A percentile compares a stretch with the other conserved stretches of the same genome.
Conservation (phyloP, 1,140 invertebrate species). For the Micrasema longulum region DNA sequence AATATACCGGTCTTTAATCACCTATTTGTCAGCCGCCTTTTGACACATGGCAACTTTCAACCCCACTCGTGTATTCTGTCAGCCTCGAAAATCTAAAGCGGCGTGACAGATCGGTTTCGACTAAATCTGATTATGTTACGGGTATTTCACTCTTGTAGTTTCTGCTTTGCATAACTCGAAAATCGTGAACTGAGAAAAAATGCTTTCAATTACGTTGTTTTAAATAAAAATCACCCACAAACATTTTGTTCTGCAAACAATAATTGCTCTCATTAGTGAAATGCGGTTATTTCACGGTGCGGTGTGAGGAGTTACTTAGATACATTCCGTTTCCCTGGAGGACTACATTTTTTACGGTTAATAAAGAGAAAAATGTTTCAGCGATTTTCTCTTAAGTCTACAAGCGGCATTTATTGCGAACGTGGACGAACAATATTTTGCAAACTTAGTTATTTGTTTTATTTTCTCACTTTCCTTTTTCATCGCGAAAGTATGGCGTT, state of each 20-base stretch:
- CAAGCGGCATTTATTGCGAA: conserved; percentile 31
- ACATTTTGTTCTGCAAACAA: background rate
- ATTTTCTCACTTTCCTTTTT: conserved; percentile 31
- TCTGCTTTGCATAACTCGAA: no score
- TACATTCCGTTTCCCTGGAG: no score
- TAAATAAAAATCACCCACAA: background rate
- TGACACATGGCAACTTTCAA: conserved; percentile 40
- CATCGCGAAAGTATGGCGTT: conserved; percentile 27
- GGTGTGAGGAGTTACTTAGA: no score
- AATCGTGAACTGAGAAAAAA: no score
- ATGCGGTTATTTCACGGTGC: no score
- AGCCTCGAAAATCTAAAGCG: background rate
- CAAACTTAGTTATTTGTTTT: conserved; percentile 30
- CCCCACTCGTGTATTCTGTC: conserved; percentile 25
- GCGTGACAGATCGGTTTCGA: conserved; percentile 26
- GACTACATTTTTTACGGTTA: conserved; percentile 24
- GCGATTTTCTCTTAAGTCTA: conserved; percentile 17
- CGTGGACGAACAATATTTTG: conserved; percentile 15
- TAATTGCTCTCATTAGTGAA: background rate
- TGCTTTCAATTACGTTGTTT: background rate
- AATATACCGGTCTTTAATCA: conserved; percentile 51
- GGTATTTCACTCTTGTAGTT: no score
- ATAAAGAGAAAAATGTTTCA: conserved; percentile 13
- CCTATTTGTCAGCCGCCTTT: conserved; percentile 51
- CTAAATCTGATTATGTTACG: no score